Evolutionary conservation across 2,113 vertebrate species (phyloP), one percentile per base, ranked within the genome.

Genomic region (Nycticebus coucang): DNA sequence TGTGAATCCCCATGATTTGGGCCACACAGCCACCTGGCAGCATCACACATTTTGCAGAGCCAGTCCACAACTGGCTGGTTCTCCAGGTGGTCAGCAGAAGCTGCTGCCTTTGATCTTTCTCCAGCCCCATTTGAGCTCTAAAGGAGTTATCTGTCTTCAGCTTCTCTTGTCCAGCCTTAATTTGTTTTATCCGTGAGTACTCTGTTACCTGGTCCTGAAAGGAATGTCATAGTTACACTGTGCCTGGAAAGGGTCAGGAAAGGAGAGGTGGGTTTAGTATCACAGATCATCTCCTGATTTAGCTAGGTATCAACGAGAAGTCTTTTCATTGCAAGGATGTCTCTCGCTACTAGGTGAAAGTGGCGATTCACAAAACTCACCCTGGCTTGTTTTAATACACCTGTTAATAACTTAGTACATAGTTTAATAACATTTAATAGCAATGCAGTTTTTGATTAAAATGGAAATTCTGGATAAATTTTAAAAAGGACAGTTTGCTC

Each of bases 151-250:
- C 33, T 30, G 37, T 89, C 74, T 69, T 30, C n/a, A 60, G 26
- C 69, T 89, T 68, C 33, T 82, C 60, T 93, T 69, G 13, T 35
- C 33, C 10, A 12, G 26, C 14, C 66, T 88, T 94, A 86, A 37
- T 86, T 93, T 89, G 59, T 72, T 71, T 90, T 35, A 80, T 89
- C 83, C 75, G 45, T 18, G 69, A 66, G 66, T 35, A 28, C 68
- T 89, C 60, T 94, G 37, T 84, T 95, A 91, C 81, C 66, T 53
- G n/a, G 13, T 84, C 21, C 53, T 94, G 53, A 91, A 95, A 84
- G 86, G 57, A 85, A 83, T 87, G 50, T 64, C 35, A 66, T 81
- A 59, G 66, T 89, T 91, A 50, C 21, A 17, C 26, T 66, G n/a
- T 77, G 21, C 37, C 80, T 92, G 33, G 35, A 72, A 80, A 93